These are phyloP conservation scores for Diacarnus erythraeanus DNA, from an alignment of 37 sponge, comb jelly and placozoan species.

Conservation along the genomic window DNA sequence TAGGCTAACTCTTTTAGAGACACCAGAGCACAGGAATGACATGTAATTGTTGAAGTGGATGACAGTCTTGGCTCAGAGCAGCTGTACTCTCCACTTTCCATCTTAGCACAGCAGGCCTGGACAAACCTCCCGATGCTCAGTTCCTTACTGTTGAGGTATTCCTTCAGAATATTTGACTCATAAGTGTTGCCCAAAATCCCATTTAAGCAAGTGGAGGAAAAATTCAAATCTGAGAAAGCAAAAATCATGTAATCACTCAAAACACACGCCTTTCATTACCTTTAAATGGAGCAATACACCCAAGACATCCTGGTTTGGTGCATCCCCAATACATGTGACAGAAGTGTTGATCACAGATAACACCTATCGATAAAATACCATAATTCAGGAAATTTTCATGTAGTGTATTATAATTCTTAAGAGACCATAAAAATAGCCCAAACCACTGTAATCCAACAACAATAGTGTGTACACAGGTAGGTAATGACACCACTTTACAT, in stretches of 20 bases:
- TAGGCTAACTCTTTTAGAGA: slow-evolving; percentile 74
- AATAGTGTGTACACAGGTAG: too few relatives aligned
- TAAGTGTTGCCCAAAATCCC: slow-evolving; percentile 40
- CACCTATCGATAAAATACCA: slow-evolving; percentile 27
- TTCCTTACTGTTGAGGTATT: slow-evolving; percentile 54
- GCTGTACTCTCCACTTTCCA: slow-evolving; percentile 57
- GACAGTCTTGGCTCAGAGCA: slow-evolving; percentile 15
- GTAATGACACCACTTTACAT: slow-evolving; percentile 38
- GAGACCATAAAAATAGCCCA: too few relatives aligned
- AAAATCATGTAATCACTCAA: background rate
- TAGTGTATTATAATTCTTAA: too few relatives aligned
- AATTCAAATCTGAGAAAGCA: slow-evolving; percentile 49
- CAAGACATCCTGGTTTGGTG: slow-evolving; percentile 47
- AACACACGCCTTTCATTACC: slow-evolving; percentile 13
- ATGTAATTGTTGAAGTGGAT: slow-evolving; percentile 15
- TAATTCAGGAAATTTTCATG: too few relatives aligned
- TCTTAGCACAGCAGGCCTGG: slow-evolving; percentile 31
- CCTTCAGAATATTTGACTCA: slow-evolving; percentile 80
- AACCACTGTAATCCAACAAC: too few relatives aligned
- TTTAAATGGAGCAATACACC: slow-evolving; percentile 79
- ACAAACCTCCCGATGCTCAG: slow-evolving; percentile 52
- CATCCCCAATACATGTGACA: slow-evolving; percentile 96
- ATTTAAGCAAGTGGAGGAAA: slow-evolving; percentile 24
- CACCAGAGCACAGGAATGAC: slow-evolving; percentile 60
- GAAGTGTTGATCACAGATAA: slow-evolving; percentile 49